Evolutionary conservation across 1,140 invertebrate genomes (phyloP), one percentile per base, ranked within the genome.

Genomic region (Chymomyza costata): DNA sequence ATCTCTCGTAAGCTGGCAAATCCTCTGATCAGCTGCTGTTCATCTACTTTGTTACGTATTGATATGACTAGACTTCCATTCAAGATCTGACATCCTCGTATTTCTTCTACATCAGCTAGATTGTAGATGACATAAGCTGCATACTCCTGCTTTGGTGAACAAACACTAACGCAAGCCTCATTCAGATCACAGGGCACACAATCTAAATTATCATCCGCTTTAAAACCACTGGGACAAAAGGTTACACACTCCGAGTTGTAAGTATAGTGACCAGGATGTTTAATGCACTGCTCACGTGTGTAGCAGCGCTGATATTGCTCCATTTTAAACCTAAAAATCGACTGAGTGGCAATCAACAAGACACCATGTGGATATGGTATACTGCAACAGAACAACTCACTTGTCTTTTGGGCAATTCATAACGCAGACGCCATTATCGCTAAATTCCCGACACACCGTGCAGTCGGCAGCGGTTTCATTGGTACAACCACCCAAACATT

Each of bases 401-500:
- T 82, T 84, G 35, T 62, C 34, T 0, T 31, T 14, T 1, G 82
- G 82, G 39, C 82, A 84, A 5, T 41, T 49, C 6, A 55, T 57
- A 0, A 84, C 82, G 19, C 82, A 84, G 6, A 52, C 48, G 0
- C 71, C 82, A 15, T 44, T 60, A 57, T 84, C 52, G 11, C 52
- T 70, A 5, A 80, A 30, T 18, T 58, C 59, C 0, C 64, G 63
- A n/a, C 82, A 84, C 1, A 70, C 65, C 1, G 37, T 40, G 21
- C 82, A 84, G 7, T 63, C 66, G 1, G 50, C 41, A 3, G 59
- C 59, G 6, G 64, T 70, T 5, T 5, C 13, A 39, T 82, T 60
- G 18, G 47, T 38, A 18, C 82, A 84, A 8, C 82, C 82, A 0
- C 82, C 82, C 8, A 84, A 47, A 13, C 82, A 84, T 13, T 80